Conservation (phyloP, 1,140 invertebrate genomes). For the Magallana angulata region DNA sequence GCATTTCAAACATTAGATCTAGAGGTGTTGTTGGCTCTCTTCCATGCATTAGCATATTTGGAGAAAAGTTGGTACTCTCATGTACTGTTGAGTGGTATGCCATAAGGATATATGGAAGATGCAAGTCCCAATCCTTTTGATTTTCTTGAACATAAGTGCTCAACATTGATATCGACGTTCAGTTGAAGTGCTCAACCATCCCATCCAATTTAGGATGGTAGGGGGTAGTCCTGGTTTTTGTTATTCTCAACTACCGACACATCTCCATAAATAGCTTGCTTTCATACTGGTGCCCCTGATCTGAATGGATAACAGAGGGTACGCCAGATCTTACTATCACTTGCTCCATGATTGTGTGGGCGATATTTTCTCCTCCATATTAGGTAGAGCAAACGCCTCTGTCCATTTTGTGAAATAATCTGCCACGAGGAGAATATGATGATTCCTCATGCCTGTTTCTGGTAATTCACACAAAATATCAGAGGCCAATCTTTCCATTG, state of each 20-base stretch:
- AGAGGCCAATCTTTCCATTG: constrained; percentile 34
- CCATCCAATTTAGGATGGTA: constrained; percentile 58
- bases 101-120: constrained; percentile 49
- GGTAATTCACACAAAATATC: constrained; percentile 40
- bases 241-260: constrained; percentile 51
- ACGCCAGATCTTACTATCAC: constrained; percentile 59
- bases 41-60: constrained; percentile 61
- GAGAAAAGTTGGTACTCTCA: constrained; percentile 46
- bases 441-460: neutral
- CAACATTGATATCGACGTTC: constrained; percentile 48
- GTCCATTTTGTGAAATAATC: constrained; percentile 25
- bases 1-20: constrained; percentile 38
- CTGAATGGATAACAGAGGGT: constrained; percentile 46
- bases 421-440: constrained; percentile 11
- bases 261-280: constrained; percentile 48
- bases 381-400: neutral
- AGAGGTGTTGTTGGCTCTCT: constrained; percentile 47
- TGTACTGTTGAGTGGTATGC: constrained; percentile 50
- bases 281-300: constrained; percentile 52
- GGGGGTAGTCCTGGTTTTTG: constrained; percentile 59
- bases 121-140: constrained; percentile 54
- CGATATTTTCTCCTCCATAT: constrained; percentile 5
- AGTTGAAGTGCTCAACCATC: constrained; percentile 57
- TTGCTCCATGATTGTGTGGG: constrained; percentile 37
- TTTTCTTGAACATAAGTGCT: constrained; percentile 16